phyloP scores from a whole-genome alignment of 2,797 vertebrate genomes.

The Novumbra hubbsi region DNA sequence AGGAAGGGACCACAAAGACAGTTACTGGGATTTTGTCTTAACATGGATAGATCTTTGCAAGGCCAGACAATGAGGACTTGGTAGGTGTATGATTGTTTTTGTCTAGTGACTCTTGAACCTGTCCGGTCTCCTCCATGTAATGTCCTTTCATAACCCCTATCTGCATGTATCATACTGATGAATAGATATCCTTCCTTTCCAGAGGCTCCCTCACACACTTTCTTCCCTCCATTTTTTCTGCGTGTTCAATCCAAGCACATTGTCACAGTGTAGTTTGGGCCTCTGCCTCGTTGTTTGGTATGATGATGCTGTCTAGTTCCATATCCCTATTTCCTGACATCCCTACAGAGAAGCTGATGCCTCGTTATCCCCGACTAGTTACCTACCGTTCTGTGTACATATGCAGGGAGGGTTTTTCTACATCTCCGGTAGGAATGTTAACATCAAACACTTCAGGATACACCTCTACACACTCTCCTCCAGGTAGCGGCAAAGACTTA shows the following conservation, averaged over 20 bases:
- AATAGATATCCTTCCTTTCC: constrained; percentile 15
- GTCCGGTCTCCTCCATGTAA: constrained; percentile 26
- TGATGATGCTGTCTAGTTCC: not conserved
- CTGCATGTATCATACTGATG: constrained; percentile 22
- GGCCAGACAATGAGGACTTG: not conserved
- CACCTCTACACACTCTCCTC: too few species aligned
- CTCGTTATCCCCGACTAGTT: not conserved
- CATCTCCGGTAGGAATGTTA: not conserved
- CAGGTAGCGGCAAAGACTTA: too few species aligned
- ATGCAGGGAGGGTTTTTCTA: not conserved
- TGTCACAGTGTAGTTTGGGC: not conserved
- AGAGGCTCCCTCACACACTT: not conserved
- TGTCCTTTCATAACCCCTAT: constrained; percentile 52
- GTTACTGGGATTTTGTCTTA: not conserved
- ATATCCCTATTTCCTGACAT: not conserved
- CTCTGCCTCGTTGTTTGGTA: not conserved
- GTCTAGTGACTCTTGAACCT: not conserved
- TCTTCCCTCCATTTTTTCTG: too few species aligned
- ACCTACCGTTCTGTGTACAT: not conserved
- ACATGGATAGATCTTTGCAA: not conserved
- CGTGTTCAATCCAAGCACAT: too few species aligned
- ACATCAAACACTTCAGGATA: too few species aligned
- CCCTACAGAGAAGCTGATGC: not conserved
- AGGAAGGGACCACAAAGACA: not conserved
- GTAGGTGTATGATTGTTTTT: not conserved